Evolutionary conservation across 2,113 vertebrate species (phyloP).

Genomic region (Anas platyrhynchos): DNA sequence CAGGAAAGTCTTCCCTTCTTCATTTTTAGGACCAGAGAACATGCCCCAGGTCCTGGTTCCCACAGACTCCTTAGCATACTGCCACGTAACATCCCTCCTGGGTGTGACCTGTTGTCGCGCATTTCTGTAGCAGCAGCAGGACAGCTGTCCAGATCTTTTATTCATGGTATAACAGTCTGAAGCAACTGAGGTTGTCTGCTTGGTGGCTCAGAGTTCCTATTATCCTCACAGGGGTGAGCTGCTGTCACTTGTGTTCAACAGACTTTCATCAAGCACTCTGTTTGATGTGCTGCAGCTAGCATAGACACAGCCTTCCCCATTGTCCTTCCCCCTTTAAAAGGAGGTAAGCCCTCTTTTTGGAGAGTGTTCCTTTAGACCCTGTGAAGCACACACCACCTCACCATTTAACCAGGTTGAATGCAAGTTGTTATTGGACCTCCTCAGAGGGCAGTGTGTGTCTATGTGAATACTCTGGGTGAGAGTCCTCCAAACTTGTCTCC

Average conservation of each 20-base stretch:
- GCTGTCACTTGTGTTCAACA: neutral
- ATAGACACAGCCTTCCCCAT: neutral
- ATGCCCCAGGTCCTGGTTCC: accelerated
- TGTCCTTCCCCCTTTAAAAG: neutral
- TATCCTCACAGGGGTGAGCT: neutral
- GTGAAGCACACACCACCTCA: accelerated
- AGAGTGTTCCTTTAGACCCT: neutral
- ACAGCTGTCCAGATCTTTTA: slow-evolving; percentile 30
- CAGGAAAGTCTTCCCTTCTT: neutral
- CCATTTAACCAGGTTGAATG: neutral
- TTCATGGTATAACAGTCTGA: neutral
- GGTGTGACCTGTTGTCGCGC: neutral
- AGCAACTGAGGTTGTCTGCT: neutral
- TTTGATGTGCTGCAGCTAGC: neutral
- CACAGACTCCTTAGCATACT: neutral
- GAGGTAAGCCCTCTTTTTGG: neutral
- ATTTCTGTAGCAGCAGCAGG: neutral
- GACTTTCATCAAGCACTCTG: neutral
- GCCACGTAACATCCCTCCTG: neutral
- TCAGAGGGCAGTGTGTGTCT: neutral
- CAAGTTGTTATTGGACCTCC: neutral
- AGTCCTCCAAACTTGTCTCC: neutral
- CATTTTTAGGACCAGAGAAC: neutral
- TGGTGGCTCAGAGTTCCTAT: neutral
- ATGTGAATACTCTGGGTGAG: neutral